Evolutionary conservation across 2,113 vertebrate genomes (phyloP), one percentile per base, ranked within the genome.

Genomic region (Eleginops maclovinus): DNA sequence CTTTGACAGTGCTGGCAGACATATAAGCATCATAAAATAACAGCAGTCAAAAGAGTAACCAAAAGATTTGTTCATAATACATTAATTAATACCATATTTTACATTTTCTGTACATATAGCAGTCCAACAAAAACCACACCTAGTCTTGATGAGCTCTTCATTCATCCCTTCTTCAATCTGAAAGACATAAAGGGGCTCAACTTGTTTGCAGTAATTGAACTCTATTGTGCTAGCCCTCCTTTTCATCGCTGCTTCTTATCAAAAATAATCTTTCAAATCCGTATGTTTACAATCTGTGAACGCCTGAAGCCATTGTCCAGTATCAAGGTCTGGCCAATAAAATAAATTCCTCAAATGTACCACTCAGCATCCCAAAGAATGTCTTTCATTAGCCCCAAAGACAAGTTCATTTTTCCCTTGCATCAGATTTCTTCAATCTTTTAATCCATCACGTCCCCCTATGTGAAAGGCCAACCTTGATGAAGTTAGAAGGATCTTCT

Each of bases 201-300:
- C 0, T 43, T 56, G 44, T 64, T 79, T 70, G 31, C 31, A 36
- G 6, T 36, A 76, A 74, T 60, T 31, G 21, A 83, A 58, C 61
- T 76, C 24, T 21, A 59, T 15, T 62, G 17, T 24, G 46, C 5
- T 8, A 66, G 31, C 31, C 31, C 14, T 76, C 28, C 62, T 83
- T 87, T 86, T 83, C 68, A 88, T 72, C 64, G 54, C 43, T 70
- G 74, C 28, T 72, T 72, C 75, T 61, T 83, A 74, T 78, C 71
- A 63, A 2, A 14, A 26, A 8, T 11, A 59, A 74, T 71, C 19
- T 46, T 79, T 79, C 22, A 22, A 85, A 81, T 80, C 24, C 66
- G 73, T 41, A 60, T 79, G 55, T 72, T 70, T 51, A 59, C 4
- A 0, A 64, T 84, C 61, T 70, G 79, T 82, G 44, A 75, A 49